Base-by-base conservation (phyloP, 2,888 invertebrate genomes). In the Epiblema foenella region DNA sequence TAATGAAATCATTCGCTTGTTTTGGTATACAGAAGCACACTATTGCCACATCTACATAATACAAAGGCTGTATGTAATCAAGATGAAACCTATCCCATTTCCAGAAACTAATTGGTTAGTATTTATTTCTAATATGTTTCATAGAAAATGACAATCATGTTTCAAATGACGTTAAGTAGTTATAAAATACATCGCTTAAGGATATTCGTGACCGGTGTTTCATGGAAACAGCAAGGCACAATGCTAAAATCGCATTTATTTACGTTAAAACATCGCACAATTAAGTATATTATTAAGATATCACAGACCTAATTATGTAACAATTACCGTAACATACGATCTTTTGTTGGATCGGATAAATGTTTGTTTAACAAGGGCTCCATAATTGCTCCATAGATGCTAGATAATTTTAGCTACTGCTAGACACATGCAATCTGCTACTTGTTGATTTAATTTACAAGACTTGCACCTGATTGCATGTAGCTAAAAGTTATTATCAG, bases 121-220 rank as follows among this genome's bases (percentile, higher is more conserved):
- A 72, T 75, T 52, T n/a, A n/a, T n/a, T n/a, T n/a, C 46, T 52
- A 59, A 65, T 54, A 12, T 42, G 24, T 18, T 74, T 70, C 68
- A 70, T 65, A 20, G 69, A 65, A n/a, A 72, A 73, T 49, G 51
- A 69, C 69, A n/a, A n/a, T n/a, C n/a, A n/a, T n/a, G n/a, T 72
- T 56, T 64, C 64, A 73, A 75, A 75, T 69, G 63, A 69, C 69
- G 29, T 67, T 65, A 58, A 64, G n/a, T 58, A 58, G 64, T 69
- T 56, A 37, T 49, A 37, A 33, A 37, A 66, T 66, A 58, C 59
- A 57, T 75, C 10, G 75, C 77, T 72, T 57, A 69, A 63, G 77
- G 77, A 65, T 70, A 73, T 72, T 77, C 79, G 78, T 78, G 77
- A 77, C 74, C 66, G 60, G 72, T 64, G 63, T 69, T 71, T 72